Evolutionary conservation across 2,888 invertebrate genomes (phyloP).

Genomic region (Acanthosepion esculentum): DNA sequence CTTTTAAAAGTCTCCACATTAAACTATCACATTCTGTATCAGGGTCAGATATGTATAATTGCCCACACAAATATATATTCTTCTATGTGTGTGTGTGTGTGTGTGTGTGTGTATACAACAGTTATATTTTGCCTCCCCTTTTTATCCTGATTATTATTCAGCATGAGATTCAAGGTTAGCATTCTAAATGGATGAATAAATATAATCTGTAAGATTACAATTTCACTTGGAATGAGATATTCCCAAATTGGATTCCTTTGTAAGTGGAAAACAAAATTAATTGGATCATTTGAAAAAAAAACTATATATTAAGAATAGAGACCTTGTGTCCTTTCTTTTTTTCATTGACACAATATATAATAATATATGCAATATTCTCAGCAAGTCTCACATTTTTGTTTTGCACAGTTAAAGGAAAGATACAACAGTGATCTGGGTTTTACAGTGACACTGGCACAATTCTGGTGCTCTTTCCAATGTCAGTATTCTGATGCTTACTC

Average conservation of each 20-base stretch:
- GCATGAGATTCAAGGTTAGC: background rate
- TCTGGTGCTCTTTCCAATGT: too few relatives aligned
- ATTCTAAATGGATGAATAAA: background rate
- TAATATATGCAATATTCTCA: too few relatives aligned
- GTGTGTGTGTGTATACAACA: background rate
- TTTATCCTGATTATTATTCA: background rate
- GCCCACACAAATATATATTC: too few relatives aligned
- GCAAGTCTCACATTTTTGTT: too few relatives aligned
- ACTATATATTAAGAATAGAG: background rate
- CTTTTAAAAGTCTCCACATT: too few relatives aligned
- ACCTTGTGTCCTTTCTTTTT: background rate
- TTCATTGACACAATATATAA: background rate
- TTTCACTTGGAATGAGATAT: background rate
- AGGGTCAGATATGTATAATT: background rate
- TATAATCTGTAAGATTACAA: background rate
- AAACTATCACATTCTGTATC: too few relatives aligned
- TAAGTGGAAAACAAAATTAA: background rate
- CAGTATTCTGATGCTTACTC: too few relatives aligned
- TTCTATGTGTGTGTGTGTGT: too few relatives aligned
- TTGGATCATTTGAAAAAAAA: background rate
- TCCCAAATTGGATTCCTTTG: background rate
- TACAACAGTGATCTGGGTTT: too few relatives aligned
- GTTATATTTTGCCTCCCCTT: background rate
- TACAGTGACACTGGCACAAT: too few relatives aligned
- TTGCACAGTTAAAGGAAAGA: too few relatives aligned